Percentiles rank a stretch among this genome's conserved stretches.
phyloP scores from a whole-genome alignment of 2,113 vertebrate genomes.

The Zosterops borbonicus region DNA sequence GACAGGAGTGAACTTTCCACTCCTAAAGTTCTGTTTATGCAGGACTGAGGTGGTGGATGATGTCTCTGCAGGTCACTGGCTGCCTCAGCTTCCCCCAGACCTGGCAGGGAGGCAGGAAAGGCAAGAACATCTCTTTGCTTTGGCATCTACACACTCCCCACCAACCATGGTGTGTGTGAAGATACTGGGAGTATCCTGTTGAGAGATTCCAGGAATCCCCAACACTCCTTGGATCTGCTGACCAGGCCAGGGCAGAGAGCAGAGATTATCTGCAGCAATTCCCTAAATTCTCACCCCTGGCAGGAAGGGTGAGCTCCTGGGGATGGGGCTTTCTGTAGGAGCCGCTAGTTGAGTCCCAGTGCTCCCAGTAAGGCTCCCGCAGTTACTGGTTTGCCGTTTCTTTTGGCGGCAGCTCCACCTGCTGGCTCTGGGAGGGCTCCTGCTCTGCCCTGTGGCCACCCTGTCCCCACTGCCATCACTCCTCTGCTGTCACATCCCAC shows the following conservation, averaged over 20 bases:
- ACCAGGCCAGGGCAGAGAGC: neutral
- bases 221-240: neutral
- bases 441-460: neutral
- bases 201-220: neutral
- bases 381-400: neutral
- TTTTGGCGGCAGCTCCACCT: constrained; percentile 51
- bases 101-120: neutral
- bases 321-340: neutral
- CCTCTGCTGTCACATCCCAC: neutral
- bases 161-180: rapidly evolving
- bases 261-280: neutral
- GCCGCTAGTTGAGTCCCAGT: neutral
- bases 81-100: neutral
- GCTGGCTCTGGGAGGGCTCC: neutral
- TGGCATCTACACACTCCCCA: neutral
- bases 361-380: neutral
- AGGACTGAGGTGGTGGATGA: neutral
- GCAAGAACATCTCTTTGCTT: neutral
- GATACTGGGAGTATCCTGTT: neutral
- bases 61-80: neutral
- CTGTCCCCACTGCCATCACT: rapidly evolving
- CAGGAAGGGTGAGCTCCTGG: neutral
- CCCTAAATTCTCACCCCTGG: neutral
- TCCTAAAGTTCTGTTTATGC: neutral
- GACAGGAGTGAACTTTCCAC: neutral